Conservation (phyloP, 2,888 invertebrate species). For the Andrena hattorfiana region DNA sequence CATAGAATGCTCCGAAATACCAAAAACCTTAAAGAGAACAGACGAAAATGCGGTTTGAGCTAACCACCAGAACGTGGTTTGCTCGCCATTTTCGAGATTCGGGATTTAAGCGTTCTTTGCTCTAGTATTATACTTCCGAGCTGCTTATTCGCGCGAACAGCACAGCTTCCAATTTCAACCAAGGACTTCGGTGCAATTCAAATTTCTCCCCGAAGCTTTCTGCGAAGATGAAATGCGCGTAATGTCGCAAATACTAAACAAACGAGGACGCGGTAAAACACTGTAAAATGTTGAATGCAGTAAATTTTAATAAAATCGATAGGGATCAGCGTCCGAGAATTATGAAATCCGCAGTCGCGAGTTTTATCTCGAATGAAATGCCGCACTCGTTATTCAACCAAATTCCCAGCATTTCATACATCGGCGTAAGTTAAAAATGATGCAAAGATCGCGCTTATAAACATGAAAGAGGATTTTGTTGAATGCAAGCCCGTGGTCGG, state of each 20-base stretch:
- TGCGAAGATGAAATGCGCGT: too few species aligned
- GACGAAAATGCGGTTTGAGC: neutral
- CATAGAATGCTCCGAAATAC: neutral
- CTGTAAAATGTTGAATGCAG: neutral
- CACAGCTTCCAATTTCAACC: too few species aligned
- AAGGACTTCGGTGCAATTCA: too few species aligned
- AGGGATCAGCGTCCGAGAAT: neutral
- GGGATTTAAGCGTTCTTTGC: too few species aligned
- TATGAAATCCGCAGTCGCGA: neutral
- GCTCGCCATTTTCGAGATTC: too few species aligned
- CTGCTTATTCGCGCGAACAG: too few species aligned
- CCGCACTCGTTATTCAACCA: neutral
- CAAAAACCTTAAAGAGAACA: neutral
- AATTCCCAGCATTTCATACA: neutral
- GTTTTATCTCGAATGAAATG: neutral
- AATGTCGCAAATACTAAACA: too few species aligned
- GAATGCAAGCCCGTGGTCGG: neutral
- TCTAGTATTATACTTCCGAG: too few species aligned
- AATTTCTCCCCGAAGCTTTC: too few species aligned
- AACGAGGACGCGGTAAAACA: neutral
- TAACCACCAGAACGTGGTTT: too few species aligned
- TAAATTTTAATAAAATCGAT: neutral
- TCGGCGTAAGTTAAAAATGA: constrained; percentile 16
- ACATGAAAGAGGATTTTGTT: neutral
- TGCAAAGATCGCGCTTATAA: neutral